A percentile compares a stretch with the other conserved stretches of the same genome.
These are phyloP conservation scores for Platysternon megacephalum DNA, from an alignment of 2,113 vertebrate species.

Conservation along the genomic window DNA sequence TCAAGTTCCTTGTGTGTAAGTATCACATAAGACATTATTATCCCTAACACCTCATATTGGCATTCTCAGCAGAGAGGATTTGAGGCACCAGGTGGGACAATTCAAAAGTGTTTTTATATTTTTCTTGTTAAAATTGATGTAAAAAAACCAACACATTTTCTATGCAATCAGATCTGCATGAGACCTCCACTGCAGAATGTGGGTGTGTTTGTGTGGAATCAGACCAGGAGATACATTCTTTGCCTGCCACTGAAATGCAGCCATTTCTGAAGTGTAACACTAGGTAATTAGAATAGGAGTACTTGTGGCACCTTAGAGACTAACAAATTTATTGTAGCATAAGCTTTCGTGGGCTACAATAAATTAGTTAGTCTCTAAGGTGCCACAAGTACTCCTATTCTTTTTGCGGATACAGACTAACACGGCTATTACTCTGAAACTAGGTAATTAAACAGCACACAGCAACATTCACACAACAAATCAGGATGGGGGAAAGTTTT, in stretches of 20 bases:
- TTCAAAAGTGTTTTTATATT: neutral
- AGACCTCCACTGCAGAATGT: neutral
- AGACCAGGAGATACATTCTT: neutral
- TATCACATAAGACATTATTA: fast-evolving
- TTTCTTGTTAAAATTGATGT: neutral
- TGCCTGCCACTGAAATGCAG: neutral
- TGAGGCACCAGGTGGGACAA: fast-evolving
- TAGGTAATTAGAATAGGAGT: too few relatives aligned
- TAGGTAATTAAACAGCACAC: fast-evolving
- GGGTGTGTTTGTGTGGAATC: neutral
- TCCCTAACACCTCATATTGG: fast-evolving
- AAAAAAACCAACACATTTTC: neutral
- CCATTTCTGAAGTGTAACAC: fast-evolving
- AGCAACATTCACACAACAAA: neutral
- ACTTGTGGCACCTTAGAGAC: too few relatives aligned
- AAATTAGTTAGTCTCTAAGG: too few relatives aligned
- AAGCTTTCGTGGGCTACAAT: too few relatives aligned
- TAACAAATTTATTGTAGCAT: too few relatives aligned
- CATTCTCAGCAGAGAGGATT: neutral
- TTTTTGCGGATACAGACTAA: too few relatives aligned
- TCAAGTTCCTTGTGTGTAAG: neutral
- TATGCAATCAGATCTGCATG: neutral
- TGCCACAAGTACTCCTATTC: too few relatives aligned
- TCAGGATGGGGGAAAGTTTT: neutral
- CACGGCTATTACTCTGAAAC: too few relatives aligned